Evolutionary conservation across 1,140 invertebrate genomes (phyloP), one percentile per base, ranked within the genome.

Genomic region (Drosophila kurseongensis): DNA sequence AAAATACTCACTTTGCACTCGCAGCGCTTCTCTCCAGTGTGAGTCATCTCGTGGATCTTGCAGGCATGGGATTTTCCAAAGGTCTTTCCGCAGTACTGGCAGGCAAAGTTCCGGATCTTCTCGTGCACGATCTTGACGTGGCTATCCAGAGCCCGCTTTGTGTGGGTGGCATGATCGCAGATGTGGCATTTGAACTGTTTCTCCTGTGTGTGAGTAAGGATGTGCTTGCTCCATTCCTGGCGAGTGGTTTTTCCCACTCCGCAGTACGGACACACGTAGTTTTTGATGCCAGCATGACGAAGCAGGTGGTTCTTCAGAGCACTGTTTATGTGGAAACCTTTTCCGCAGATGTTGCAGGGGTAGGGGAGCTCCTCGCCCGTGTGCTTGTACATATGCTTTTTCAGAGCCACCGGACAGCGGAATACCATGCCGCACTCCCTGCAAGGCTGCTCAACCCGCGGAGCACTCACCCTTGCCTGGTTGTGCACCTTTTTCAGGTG

Each of bases 301-400:
- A 91, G 80, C 7, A 92, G 59, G 72, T 92, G 91, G 48, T 91
- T 88, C 47, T 92, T 92, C 0, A 92, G 57, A 0, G 84, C 84
- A 36, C 84, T 89, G 7, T 92, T 92, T 0, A 90, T 84, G 16
- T 86, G 79, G 32, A 92, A 92, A 32, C 78, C 81, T 60, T 92
- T 91, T 48, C 93, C 93, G 71, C 94, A 94, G 1, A 94, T 94
- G 55, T 94, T 94, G 66, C 94, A 94, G 0, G 93, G 93, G 60
- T 94, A 94, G 1, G 94, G 94, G 44, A 94, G 92, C 80, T 94
- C 93, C 12, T 94, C 93, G 3, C 94, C 94, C 44, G 82, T 89
- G 41, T 94, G 94, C 9, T 93, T 94, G 42, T 93, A 94, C 62
- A 93, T 94, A 67, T 94, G 94, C 48, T 94, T 92, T 55, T 92